These are phyloP conservation scores for Ciconia maguari DNA, from an alignment of 2,113 vertebrate species.

Conservation along the genomic window DNA sequence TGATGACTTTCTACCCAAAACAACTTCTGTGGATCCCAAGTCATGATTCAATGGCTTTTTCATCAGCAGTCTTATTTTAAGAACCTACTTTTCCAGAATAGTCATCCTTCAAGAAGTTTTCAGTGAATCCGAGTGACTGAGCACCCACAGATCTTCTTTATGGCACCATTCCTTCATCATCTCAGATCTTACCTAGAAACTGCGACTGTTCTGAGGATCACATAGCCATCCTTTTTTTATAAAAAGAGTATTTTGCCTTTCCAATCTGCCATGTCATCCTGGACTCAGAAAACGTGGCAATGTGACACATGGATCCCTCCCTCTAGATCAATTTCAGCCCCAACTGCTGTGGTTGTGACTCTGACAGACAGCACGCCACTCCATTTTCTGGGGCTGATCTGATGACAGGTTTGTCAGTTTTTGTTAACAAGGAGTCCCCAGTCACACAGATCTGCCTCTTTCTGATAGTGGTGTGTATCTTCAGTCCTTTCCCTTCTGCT, in stretches of 20 bases:
- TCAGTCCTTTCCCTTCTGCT: slow-evolving; percentile 7
- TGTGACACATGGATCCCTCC: not conserved
- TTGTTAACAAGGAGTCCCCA: not conserved
- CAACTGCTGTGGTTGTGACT: not conserved
- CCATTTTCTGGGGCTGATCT: not conserved
- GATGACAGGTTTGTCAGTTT: not conserved
- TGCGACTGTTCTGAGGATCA: not conserved
- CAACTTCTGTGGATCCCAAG: not conserved
- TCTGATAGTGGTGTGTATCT: not conserved
- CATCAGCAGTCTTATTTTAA: not conserved
- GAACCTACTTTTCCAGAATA: not conserved
- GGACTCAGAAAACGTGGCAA: not conserved
- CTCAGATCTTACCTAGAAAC: not conserved
- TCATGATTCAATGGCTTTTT: not conserved
- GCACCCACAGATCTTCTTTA: not conserved
- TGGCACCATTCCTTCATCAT: not conserved
- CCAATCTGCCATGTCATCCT: not conserved
- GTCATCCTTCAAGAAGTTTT: not conserved
- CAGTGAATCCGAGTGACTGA: not conserved
- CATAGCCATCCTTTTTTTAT: not conserved
- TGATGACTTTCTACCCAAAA: not conserved
- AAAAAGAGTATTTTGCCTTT: not conserved
- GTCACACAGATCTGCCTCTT: not conserved
- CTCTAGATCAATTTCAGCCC: not conserved
- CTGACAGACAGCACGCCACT: not conserved